These are phyloP conservation scores for Brenthis hecate DNA, from an alignment of 2,888 invertebrate species.

Conservation along the genomic window DNA sequence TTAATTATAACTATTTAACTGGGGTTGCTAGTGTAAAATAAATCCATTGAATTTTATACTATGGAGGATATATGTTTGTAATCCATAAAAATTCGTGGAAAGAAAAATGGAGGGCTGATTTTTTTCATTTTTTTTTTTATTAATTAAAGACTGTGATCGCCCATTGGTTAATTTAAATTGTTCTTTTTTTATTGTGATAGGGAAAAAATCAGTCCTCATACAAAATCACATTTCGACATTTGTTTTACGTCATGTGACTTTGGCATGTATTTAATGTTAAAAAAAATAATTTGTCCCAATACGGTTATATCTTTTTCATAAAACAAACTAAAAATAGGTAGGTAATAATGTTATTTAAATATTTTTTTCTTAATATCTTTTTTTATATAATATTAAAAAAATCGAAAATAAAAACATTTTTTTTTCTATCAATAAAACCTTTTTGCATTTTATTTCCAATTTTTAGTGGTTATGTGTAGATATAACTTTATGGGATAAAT, in stretches of 20 bases:
- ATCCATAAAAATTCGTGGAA: slow-evolving; percentile 60
- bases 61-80: slow-evolving; percentile 72
- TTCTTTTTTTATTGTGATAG: slow-evolving; percentile 48
- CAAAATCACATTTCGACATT: slow-evolving; percentile 73
- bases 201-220: slow-evolving; percentile 61
- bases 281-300: slow-evolving; percentile 28
- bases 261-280: slow-evolving; percentile 41
- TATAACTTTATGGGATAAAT: slow-evolving; percentile 24
- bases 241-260: slow-evolving; percentile 75
- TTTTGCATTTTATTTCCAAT: slow-evolving; percentile 5
- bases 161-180: slow-evolving; percentile 39
- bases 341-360: background rate
- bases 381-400: slow-evolving; percentile 9
- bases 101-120: slow-evolving; percentile 53
- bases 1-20: slow-evolving; percentile 46
- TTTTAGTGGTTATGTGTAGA: slow-evolving; percentile 4
- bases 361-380: slow-evolving; percentile 12
- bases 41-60: slow-evolving; percentile 63
- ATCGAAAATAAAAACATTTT: background rate
- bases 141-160: slow-evolving; percentile 24
- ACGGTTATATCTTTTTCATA: slow-evolving; percentile 26
- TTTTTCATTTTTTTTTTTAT: slow-evolving; percentile 44
- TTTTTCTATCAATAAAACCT: background rate
- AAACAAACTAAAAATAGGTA: slow-evolving; percentile 1
- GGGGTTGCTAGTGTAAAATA: slow-evolving; percentile 39